These are phyloP conservation scores for Apodemia hepburni DNA, from an alignment of 2,888 invertebrate species.

Conservation along the genomic window DNA sequence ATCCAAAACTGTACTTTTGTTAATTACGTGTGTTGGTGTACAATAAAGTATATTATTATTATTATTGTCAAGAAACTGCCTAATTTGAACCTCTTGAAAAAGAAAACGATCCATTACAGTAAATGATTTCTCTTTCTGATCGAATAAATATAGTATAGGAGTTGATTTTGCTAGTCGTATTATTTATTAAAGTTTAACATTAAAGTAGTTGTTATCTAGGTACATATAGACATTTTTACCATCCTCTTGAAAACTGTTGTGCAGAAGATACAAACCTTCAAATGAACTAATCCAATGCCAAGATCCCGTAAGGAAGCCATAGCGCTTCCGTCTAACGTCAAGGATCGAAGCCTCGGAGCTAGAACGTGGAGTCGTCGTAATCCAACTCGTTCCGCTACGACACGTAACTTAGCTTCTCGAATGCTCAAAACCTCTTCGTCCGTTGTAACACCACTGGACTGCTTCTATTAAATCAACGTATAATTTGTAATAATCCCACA, in stretches of 20 bases:
- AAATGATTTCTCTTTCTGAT: not conserved
- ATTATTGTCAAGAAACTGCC: no score
- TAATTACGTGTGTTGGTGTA: no score
- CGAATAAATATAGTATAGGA: no score
- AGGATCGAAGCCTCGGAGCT: slow-evolving; percentile 79
- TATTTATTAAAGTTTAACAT: no score
- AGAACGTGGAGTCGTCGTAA: slow-evolving; percentile 82
- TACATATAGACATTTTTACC: no score
- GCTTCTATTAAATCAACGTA: slow-evolving; percentile 48
- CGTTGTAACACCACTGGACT: slow-evolving; percentile 62
- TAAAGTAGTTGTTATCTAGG: no score
- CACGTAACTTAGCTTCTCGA: slow-evolving; percentile 81
- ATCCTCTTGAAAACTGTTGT: not conserved
- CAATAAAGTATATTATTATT: no score
- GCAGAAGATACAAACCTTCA: slow-evolving; percentile 58
- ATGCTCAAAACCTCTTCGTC: slow-evolving; percentile 67
- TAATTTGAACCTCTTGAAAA: no score
- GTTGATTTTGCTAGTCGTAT: no score
- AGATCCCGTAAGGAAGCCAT: slow-evolving; percentile 84
- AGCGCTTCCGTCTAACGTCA: slow-evolving; percentile 84
- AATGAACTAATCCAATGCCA: slow-evolving; percentile 81
- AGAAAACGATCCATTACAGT: no score
- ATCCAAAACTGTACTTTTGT: no score
- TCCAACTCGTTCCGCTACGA: slow-evolving; percentile 83
- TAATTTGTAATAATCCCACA: no score